These are phyloP conservation scores for Lordiphosa collinella DNA, from an alignment of 1,140 invertebrate species.

Conservation along the genomic window DNA sequence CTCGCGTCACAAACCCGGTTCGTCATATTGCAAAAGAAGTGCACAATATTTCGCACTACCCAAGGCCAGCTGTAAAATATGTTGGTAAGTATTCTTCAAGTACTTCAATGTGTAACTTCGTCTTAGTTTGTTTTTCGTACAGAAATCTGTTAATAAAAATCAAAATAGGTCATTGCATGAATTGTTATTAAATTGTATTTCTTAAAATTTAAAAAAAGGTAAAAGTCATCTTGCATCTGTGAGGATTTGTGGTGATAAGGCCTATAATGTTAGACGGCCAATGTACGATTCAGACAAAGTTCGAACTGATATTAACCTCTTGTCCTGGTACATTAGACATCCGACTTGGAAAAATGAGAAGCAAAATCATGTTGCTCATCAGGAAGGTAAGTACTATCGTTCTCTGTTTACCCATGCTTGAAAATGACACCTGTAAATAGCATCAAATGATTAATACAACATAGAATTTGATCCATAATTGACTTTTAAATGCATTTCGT, in stretches of 20 bases:
- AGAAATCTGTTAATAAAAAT: constrained; percentile 2
- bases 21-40: constrained; percentile 75
- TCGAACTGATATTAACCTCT: constrained; percentile 86
- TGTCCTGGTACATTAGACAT: constrained; percentile 88
- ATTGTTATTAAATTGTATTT: constrained; percentile 79
- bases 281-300: constrained; percentile 78
- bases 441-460: neutral
- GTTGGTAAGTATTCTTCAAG: constrained; percentile 58
- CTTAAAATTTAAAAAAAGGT: constrained; percentile 80
- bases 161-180: constrained; percentile 33
- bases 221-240: constrained; percentile 88
- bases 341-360: constrained; percentile 80
- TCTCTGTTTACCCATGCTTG: constrained; percentile 30
- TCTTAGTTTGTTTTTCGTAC: too few species aligned
- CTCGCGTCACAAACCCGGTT: constrained; percentile 70
- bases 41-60: constrained; percentile 69
- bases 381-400: constrained; percentile 69
- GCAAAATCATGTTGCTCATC: constrained; percentile 40
- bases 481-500: too few species aligned
- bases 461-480: constrained; percentile 1
- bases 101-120: neutral
- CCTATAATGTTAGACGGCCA: constrained; percentile 86
- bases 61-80: constrained; percentile 70
- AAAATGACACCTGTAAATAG: constrained; percentile 45
- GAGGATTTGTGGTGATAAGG: constrained; percentile 88